Conservation (phyloP, 2,113 vertebrate species). For the Hemiprocne comata region DNA sequence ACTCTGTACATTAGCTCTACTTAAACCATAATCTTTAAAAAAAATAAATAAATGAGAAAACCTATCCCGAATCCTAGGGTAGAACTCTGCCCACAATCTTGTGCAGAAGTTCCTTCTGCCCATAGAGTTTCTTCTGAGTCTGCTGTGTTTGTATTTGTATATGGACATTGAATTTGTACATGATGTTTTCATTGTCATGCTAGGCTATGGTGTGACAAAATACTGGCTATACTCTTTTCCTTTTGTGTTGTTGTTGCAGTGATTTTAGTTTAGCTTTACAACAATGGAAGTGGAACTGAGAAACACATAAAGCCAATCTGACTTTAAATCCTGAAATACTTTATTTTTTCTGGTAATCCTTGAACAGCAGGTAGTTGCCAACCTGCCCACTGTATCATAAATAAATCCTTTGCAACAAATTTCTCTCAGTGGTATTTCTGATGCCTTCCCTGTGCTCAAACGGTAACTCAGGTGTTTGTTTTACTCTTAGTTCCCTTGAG, state of each 20-base stretch:
- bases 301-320: not conserved
- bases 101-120: not conserved
- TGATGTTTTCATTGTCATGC: not conserved
- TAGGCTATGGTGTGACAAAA: not conserved
- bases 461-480: not conserved
- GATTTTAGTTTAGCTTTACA: not conserved
- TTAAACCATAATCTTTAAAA: not conserved
- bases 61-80: not conserved
- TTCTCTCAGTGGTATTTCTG: not conserved
- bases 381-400: not conserved
- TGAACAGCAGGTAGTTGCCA: not conserved
- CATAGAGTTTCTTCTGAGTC: not conserved
- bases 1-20: not conserved
- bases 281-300: not conserved
- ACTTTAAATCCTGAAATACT: not conserved
- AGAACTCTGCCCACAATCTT: not conserved
- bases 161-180: not conserved
- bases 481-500: not conserved
- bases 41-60: not conserved
- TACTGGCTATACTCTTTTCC: not conserved
- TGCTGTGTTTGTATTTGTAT: not conserved
- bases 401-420: not conserved
- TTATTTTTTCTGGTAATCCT: not conserved
- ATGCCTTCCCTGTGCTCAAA: not conserved
- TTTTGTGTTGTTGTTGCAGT: not conserved